phyloP scores from a whole-genome alignment of 2,888 invertebrate genomes.

The Apamea epomidion region DNA sequence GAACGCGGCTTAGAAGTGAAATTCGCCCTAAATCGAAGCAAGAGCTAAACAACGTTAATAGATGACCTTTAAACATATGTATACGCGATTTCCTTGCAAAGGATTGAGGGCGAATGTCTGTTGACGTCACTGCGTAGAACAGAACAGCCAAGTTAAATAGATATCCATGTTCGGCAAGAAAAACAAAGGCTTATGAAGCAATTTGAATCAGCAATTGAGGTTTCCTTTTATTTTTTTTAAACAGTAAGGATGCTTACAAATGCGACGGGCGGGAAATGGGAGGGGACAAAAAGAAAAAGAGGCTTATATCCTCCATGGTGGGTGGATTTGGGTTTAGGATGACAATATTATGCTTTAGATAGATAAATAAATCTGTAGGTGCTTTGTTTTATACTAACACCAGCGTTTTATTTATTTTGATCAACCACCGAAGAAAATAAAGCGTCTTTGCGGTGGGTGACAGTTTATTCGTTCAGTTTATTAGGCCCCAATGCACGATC shows the following conservation, averaged over 20 bases:
- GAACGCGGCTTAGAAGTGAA: not conserved
- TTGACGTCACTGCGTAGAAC: not conserved
- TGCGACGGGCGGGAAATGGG: constrained; percentile 38
- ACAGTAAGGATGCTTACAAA: constrained; percentile 55
- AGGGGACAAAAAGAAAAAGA: constrained; percentile 32
- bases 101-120: not conserved
- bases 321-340: constrained; percentile 43
- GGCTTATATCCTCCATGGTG: constrained; percentile 56
- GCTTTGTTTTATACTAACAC: constrained; percentile 42
- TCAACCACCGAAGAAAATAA: constrained; percentile 11
- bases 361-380: constrained; percentile 35
- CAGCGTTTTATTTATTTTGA: constrained; percentile 41
- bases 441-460: not conserved
- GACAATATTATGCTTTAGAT: constrained; percentile 52
- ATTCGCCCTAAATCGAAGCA: not conserved
- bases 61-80: not conserved
- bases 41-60: not conserved
- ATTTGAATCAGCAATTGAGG: constrained; percentile 59
- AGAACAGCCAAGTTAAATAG: constrained; percentile 36
- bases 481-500: not conserved
- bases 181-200: constrained; percentile 58
- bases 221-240: constrained; percentile 53
- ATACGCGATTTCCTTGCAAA: not conserved
- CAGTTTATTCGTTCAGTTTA: not conserved
- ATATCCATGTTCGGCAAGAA: constrained; percentile 35